Percentiles rank a stretch among this genome's conserved stretches.
Evolutionary conservation across 2,888 invertebrate species (phyloP).

Genomic region (Acronicta psi): DNA sequence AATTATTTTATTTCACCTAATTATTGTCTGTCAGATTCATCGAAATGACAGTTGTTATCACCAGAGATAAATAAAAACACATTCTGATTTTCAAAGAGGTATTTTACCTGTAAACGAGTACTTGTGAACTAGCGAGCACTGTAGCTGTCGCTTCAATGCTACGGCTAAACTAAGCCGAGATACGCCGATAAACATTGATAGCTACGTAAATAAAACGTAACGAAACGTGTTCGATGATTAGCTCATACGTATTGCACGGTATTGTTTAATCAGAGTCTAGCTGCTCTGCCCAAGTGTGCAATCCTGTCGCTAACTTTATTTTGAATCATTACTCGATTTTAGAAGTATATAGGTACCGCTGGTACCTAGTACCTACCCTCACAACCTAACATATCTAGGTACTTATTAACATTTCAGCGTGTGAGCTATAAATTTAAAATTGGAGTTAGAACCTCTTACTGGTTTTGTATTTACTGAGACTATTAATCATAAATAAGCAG

Average conservation of each 20-base stretch:
- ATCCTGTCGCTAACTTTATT: not conserved
- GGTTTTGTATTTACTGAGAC: no score
- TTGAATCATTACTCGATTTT: slow-evolving; percentile 1
- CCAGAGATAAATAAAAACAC: slow-evolving; percentile 33
- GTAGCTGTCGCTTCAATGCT: slow-evolving; percentile 60
- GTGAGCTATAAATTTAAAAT: no score
- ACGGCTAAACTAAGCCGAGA: slow-evolving; percentile 53
- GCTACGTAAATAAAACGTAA: slow-evolving; percentile 53
- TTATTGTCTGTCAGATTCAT: no score
- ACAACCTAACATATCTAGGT: no score
- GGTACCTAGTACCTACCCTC: no score
- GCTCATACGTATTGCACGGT: slow-evolving; percentile 37
- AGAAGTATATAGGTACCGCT: no score
- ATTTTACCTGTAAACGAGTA: slow-evolving; percentile 36
- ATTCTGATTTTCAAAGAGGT: slow-evolving; percentile 30
- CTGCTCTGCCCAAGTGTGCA: slow-evolving; percentile 4
- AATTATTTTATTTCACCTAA: not conserved
- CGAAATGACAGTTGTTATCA: slow-evolving; percentile 12
- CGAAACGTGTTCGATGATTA: slow-evolving; percentile 44
- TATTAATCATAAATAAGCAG: no score
- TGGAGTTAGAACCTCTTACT: no score
- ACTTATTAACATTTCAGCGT: no score
- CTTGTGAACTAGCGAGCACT: slow-evolving; percentile 52
- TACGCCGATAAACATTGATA: slow-evolving; percentile 54
- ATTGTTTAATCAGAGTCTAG: slow-evolving; percentile 32